Percentiles rank a stretch among this genome's conserved stretches.
These are phyloP conservation scores for Siniperca obscura DNA, from an alignment of 2,797 vertebrate species.

Conservation along the genomic window DNA sequence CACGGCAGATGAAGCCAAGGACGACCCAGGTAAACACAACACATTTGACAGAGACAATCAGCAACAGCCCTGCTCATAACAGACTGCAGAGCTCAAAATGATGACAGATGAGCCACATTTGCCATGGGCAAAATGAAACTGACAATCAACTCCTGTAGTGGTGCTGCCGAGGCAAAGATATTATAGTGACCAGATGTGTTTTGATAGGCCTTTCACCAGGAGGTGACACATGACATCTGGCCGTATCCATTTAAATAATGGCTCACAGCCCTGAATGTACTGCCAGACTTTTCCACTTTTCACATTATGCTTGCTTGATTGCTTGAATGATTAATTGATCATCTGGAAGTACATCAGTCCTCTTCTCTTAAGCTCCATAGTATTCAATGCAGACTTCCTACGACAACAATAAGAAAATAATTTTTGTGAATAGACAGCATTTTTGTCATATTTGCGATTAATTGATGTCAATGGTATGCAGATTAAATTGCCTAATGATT, in stretches of 20 bases:
- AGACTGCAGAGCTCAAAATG: conserved; percentile 23
- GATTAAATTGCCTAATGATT: conserved; percentile 72
- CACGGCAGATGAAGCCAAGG: conserved; percentile 91
- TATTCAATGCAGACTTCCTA: conserved; percentile 16
- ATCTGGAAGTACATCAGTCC: conserved; percentile 42
- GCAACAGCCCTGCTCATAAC: conserved; percentile 9
- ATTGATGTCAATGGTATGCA: conserved; percentile 55
- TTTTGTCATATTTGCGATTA: conserved; percentile 58
- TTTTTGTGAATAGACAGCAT: conserved; percentile 33
- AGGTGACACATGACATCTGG: conserved; percentile 71
- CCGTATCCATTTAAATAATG: conserved; percentile 58
- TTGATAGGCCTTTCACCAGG: conserved; percentile 64
- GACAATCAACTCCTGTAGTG: conserved; percentile 51
- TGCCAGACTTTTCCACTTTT: conserved; percentile 57
- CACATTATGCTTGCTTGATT: conserved; percentile 53
- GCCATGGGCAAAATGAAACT: conserved; percentile 47
- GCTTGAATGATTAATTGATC: conserved; percentile 69
- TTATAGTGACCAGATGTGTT: conserved; percentile 71
- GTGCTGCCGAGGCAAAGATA: conserved; percentile 29
- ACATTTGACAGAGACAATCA: conserved; percentile 37
- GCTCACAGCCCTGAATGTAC: conserved; percentile 40
- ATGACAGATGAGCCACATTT: conserved; percentile 52
- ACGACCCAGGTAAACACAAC: conserved; percentile 91
- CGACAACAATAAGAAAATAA: conserved; percentile 9
- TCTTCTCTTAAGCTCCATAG: conserved; percentile 18